phyloP scores from a whole-genome alignment of 2,113 vertebrate species.

The Amazona guildingii region DNA sequence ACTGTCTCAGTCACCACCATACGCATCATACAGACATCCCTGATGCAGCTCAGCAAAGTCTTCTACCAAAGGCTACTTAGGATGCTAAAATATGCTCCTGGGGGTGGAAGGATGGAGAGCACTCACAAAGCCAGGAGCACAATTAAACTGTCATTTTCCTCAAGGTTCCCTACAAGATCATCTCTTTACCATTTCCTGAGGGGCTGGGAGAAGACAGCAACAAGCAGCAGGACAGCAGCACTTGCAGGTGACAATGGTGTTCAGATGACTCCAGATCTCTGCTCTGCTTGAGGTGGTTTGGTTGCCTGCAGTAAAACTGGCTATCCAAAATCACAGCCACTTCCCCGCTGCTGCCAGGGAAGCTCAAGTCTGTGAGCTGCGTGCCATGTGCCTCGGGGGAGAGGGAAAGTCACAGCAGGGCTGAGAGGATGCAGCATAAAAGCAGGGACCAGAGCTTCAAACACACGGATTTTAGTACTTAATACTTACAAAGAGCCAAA shows the following conservation, averaged over 20 bases:
- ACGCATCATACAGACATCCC: not conserved
- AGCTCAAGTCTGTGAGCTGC: not conserved
- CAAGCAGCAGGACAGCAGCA: not conserved
- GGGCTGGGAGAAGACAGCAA: not conserved
- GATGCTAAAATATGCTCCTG: not conserved
- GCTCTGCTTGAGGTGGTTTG: not conserved
- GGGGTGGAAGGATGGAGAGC: not conserved
- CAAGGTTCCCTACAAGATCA: not conserved
- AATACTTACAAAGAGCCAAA: not conserved
- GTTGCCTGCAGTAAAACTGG: not conserved
- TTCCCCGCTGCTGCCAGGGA: not conserved
- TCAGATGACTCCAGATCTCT: not conserved
- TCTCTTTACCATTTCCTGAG: not conserved
- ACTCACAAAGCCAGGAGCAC: not conserved
- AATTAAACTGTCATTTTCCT: not conserved
- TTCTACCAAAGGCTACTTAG: not conserved
- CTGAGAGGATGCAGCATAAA: not conserved
- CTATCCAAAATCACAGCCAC: not conserved
- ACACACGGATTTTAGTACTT: not conserved
- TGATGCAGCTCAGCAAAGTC: not conserved
- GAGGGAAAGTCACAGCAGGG: not conserved
- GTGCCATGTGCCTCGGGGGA: fast-evolving
- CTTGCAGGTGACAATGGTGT: fast-evolving
- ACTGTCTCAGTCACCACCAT: not conserved
- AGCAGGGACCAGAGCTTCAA: not conserved